Conservation (phyloP, 2,113 vertebrate species). For the Chloroceryle aenea region DNA sequence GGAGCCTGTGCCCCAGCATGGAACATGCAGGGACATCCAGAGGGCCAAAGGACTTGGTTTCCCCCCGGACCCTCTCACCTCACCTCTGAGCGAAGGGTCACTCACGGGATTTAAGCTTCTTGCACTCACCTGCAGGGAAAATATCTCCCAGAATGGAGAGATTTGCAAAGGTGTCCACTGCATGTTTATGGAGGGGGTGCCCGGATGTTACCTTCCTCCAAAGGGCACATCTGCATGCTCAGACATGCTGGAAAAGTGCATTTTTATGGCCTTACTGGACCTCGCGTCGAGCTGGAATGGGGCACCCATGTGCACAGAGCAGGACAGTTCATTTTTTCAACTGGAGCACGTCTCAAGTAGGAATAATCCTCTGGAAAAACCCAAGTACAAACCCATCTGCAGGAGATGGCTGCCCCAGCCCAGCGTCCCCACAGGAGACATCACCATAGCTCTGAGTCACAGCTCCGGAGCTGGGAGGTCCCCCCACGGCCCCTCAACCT, state of each 20-base stretch:
- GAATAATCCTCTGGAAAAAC: not conserved
- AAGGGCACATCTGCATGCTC: not conserved
- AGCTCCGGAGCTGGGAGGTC: not conserved
- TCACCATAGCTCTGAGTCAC: not conserved
- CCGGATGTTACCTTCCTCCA: not conserved
- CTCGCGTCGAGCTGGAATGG: fast-evolving
- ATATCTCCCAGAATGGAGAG: not conserved
- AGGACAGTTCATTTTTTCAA: not conserved
- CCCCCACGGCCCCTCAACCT: fast-evolving
- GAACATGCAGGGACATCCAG: not conserved
- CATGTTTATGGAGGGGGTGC: not conserved
- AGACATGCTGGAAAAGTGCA: not conserved
- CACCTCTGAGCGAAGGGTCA: fast-evolving
- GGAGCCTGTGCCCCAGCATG: not conserved
- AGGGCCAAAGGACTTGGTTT: not conserved
- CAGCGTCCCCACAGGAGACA: fast-evolving
- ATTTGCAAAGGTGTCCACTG: not conserved
- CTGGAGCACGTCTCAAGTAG: not conserved
- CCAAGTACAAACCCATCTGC: fast-evolving
- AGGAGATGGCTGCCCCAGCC: not conserved
- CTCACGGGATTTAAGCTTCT: not conserved
- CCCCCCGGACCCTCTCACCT: fast-evolving
- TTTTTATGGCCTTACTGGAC: not conserved
- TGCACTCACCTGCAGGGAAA: not conserved
- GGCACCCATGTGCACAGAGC: fast-evolving